Evolutionary conservation across 2,888 invertebrate genomes (phyloP), one percentile per base, ranked within the genome.

Genomic region (Papilio demoleus): DNA sequence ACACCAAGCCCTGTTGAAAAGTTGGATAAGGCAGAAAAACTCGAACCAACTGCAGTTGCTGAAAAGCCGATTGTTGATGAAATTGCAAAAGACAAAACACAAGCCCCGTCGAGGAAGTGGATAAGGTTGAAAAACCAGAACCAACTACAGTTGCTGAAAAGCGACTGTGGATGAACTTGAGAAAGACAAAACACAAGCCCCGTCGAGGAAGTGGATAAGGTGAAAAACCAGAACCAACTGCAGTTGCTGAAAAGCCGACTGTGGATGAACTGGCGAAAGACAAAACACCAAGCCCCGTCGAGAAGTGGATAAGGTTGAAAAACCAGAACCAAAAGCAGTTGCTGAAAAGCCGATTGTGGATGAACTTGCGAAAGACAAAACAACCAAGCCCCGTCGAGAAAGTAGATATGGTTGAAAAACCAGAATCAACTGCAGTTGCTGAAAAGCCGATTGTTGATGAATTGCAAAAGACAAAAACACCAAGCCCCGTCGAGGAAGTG

Each of bases 141-240:
- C 38, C 12, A 2, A 5, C 4, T n/a, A n/a, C 1, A n/a, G 38
- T 38, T 38, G 11, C 8, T 38, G 38, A 38, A 38, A 38, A 38
- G 14, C 38, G 4, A 1, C 38, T 38, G 12, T 38, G 11, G 38
- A 12, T 11, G 14, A n/a, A 40, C n/a, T n/a, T 17, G 17, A n/a
- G n/a, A 40, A 40, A 17, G 40, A 40, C n/a, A 40, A 40, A 40
- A n/a, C 40, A n/a, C 40, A 40, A 40, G 40, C 40, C 40, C 17
- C 6, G 40, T 40, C 40, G 40, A 40, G 3, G 17, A 40, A 4
- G 4, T 40, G 17, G 40, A 40, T 14, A 40, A 40, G 17, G n/a
- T n/a, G 40, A 40, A 40, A n/a, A 5, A 40, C n/a, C 40, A 12
- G 11, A 12, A 11, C 12, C 14, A 12, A 17, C n/a, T 40, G 40